Evolutionary conservation across 2,888 invertebrate species (phyloP), one percentile per base, ranked within the genome.

Genomic region (Pheosia gnoma): DNA sequence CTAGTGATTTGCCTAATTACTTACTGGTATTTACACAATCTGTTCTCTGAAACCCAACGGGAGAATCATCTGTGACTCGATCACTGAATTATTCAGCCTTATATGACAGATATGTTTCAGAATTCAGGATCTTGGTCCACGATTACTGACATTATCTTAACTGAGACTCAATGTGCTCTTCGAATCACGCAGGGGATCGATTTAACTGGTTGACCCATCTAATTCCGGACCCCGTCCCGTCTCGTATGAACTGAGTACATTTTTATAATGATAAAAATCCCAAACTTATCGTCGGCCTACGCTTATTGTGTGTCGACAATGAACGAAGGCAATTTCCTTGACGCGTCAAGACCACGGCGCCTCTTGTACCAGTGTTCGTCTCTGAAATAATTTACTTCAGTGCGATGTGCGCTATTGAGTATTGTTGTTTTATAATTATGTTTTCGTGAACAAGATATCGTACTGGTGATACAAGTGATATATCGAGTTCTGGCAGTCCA

Each of bases 241-340:
- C 10, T 47, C 5, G 3, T 11, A 8, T n/a, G 47, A 3, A 11
- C 47, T 4, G 10, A n/a, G 41, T 41, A 41, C 8, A 41, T 41
- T 41, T 7, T 41, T 47, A 47, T 9, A 45, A n/a, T 47, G n/a
- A 47, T n/a, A 11, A 47, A 47, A 47, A 10, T 45, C 11, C 53
- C 47, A 52, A 65, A 59, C 68, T 68, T 43, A 67, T 13, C 38
- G 45, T 5, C 57, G 13, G 51, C 49, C 41, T 49, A 58, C 59
- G 55, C 71, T 56, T 60, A 71, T 71, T 71, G 71, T 74, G 61
- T 43, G 38, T n/a, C 43, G 66, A 74, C 73, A 74, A 74, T 62
- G 68, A 68, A 56, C 41, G 51, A 63, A 62, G 63, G 64, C 74
- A 70, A 74, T 74, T 72, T 68, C 43, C 68, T 57, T 62, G 57